Conservation (phyloP, 1,140 invertebrate genomes). For the Oedothorax gibbosus region DNA sequence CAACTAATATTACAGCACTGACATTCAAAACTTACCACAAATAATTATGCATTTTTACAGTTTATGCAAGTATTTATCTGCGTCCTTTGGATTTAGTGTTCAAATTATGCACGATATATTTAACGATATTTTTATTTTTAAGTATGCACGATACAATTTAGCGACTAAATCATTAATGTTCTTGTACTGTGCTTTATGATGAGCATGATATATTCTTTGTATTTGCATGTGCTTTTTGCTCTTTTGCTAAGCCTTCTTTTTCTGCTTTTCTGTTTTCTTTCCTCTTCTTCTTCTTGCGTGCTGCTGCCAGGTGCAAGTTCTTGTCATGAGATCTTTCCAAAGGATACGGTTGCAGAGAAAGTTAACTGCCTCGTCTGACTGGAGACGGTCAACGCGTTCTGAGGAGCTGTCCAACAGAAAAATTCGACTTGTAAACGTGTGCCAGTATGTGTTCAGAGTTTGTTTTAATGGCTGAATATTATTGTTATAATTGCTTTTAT, state of each 20-base stretch:
- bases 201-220: background rate
- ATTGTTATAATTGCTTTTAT: too few relatives aligned
- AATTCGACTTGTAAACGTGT: conserved; percentile 12
- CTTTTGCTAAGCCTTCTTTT: conserved; percentile 13
- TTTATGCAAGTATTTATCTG: too few relatives aligned
- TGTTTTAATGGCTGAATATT: background rate
- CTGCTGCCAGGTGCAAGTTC: conserved; percentile 33
- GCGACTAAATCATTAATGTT: too few relatives aligned
- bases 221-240: conserved; percentile 27
- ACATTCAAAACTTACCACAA: too few relatives aligned
- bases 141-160: too few relatives aligned
- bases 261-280: background rate
- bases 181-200: too few relatives aligned
- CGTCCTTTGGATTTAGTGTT: too few relatives aligned
- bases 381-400: conserved; percentile 38
- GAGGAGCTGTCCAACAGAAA: conserved; percentile 37
- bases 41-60: too few relatives aligned
- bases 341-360: conserved; percentile 27
- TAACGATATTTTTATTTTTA: too few relatives aligned
- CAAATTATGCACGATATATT: too few relatives aligned
- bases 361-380: conserved; percentile 40
- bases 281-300: conserved; percentile 27
- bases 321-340: conserved; percentile 39
- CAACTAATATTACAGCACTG: too few relatives aligned
- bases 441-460: background rate